Base-by-base conservation (phyloP, 2,888 invertebrate species). In the Apodemia duryi region DNA sequence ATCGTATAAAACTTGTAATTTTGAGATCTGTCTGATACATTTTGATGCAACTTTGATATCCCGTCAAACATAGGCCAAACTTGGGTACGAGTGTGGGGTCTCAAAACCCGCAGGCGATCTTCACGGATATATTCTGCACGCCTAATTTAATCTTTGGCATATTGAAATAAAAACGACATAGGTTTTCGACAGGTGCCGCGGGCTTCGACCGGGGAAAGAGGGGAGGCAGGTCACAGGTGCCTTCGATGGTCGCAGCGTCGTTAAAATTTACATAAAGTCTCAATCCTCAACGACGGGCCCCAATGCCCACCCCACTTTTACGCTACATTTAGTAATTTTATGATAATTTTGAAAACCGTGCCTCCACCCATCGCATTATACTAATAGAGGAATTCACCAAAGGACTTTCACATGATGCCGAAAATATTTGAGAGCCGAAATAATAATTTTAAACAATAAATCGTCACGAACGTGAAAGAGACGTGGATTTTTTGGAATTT, bases 311-410 rank as follows among this genome's bases (percentile, higher is more conserved):
- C 90, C 91, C 85, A 85, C 89, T 86, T 88, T 90, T 85, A 91
- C 91, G 91, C 91, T 91, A 91, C 91, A 91, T 91, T 91, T 91
- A 91, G 91, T 91, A 91, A 91, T 91, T 91, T 91, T 91, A 91
- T 91, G 91, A 91, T 91, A 91, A 91, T 91, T 91, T 87, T 84
- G 85, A 86, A 90, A 91, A 91, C 91, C 83, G 85, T 86, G 85
- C 90, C 85, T 82, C 91, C 90, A 88, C 91, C 91, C 91, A 90
- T 91, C 91, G 85, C 90, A 91, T 91, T 91, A 91, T 91, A 90
- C 91, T 91, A 91, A 91, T 91, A 91, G 91, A 91, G 83, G 85
- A 87, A 84, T 83, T 80, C 85, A 80, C 81, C 71, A 71, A 79
- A 82, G 82, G 77, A 82, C 78, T 76, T 74, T 72, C 75, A 74